A percentile compares a stretch with the other conserved stretches of the same genome.
phyloP scores from a whole-genome alignment of 1,140 invertebrate species.

The Pogonognathellus flavescens region DNA sequence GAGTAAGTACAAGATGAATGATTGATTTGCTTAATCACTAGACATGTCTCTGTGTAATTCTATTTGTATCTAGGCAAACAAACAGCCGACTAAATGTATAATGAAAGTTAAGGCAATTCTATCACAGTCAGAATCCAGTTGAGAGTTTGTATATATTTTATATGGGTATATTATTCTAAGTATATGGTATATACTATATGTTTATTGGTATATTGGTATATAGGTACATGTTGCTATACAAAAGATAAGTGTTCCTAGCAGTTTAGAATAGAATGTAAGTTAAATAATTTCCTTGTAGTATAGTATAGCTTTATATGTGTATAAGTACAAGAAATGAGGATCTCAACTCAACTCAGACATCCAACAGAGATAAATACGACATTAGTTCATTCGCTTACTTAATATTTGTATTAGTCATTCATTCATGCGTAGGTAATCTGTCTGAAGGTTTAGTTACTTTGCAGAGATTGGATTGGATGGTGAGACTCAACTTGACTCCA shows the following conservation, averaged over 20 bases:
- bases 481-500: conserved; percentile 13
- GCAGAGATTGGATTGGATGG: conserved; percentile 5
- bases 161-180: too few relatives aligned
- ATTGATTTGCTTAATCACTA: conserved; percentile 47
- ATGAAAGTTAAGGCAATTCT: not conserved
- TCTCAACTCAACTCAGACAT: conserved; percentile 2
- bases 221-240: too few relatives aligned
- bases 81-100: not conserved
- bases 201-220: too few relatives aligned
- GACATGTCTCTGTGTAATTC: conserved; percentile 37
- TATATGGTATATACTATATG: too few relatives aligned
- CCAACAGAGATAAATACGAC: conserved; percentile 33
- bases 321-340: not conserved
- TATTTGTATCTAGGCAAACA: conserved; percentile 24
- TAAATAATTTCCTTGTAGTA: not conserved
- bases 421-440: conserved; percentile 41
- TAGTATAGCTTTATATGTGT: not conserved
- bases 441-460: conserved; percentile 28
- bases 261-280: not conserved
- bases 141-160: too few relatives aligned
- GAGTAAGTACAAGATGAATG: conserved; percentile 48
- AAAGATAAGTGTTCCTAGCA: not conserved
- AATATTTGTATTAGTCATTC: conserved; percentile 50
- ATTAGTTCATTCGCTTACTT: conserved; percentile 45
- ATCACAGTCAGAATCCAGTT: too few relatives aligned